Percentiles rank a stretch among this genome's conserved stretches.
Conservation (phyloP, 2,888 invertebrate species). For the Phortica okadai region DNA sequence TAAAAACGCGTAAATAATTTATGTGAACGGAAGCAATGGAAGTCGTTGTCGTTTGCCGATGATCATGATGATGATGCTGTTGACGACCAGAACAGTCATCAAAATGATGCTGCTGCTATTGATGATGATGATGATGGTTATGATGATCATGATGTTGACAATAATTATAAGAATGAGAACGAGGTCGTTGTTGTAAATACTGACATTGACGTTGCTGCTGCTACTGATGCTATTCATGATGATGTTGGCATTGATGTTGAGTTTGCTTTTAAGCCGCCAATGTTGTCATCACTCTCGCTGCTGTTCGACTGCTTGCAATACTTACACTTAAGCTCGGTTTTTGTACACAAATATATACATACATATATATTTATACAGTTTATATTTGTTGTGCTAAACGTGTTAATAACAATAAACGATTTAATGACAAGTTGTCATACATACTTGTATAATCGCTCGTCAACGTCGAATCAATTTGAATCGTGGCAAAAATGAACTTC, state of each 20-base stretch:
- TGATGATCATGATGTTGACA: not conserved
- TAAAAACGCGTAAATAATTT: constrained; percentile 48
- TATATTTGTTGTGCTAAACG: constrained; percentile 25
- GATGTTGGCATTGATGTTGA: constrained; percentile 5
- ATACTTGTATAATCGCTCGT: constrained; percentile 12
- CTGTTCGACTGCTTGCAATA: not conserved
- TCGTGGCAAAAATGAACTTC: not conserved
- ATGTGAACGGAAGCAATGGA: constrained; percentile 33
- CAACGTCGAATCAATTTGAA: not conserved
- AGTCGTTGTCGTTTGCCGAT: not conserved
- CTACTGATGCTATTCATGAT: not conserved
- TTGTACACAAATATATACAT: not conserved
- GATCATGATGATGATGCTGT: constrained; percentile 35
- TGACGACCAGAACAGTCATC: constrained; percentile 1
- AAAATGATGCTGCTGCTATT: not conserved
- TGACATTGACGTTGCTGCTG: constrained; percentile 1
- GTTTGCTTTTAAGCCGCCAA: not conserved
- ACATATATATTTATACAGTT: constrained; percentile 8
- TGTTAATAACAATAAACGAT: constrained; percentile 60
- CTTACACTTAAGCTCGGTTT: not conserved
- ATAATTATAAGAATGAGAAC: constrained; percentile 1
- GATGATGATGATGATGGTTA: not conserved
- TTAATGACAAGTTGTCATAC: constrained; percentile 57
- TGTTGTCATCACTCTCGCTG: not conserved
- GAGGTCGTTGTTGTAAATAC: not conserved